Evolutionary conservation across 92 coral and sea anemone genomes (phyloP), one percentile per base, ranked within the genome.

Genomic region (Scolanthus callimorphus): DNA sequence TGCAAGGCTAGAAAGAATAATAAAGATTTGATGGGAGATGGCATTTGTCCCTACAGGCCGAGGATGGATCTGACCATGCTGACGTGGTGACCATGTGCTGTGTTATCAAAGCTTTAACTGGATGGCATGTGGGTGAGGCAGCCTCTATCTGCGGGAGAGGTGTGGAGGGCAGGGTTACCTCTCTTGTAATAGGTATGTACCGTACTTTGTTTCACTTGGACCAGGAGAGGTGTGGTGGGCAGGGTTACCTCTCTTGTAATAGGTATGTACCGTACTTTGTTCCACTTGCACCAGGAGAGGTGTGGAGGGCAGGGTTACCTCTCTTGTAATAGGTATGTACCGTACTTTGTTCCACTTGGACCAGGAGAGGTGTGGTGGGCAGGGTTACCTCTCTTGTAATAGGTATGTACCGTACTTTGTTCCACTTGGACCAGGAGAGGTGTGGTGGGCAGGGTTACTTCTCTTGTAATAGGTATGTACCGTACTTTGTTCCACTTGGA

Each of bases 151-250:
- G 88, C 67, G 96, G n/a, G 96, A 89, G 60, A 81, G 96, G 55
- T 84, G 91, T 55, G 96, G 96, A 1, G 96, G 96, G 17, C 96
- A 89, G 66, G 96, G 96, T 9, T 89, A 79, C 62, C 85, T 89
- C 27, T 89, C 96, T 25, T 89, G 96, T 26, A 89, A 89, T 78
- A 71, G 78, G n/a, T n/a, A n/a, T n/a, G n/a, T n/a, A n/a, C n/a
- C n/a, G n/a, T n/a, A n/a, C n/a, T n/a, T n/a, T n/a, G n/a, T n/a
- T n/a, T n/a, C n/a, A n/a, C 46, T 75, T 74, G 13, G 66, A 84
- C 64, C 67, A 91, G n/a, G 96, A 89, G 60, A 81, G 96, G 55
- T 84, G 91, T 55, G 96, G 96, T 0, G 96, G 96, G 17, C 96
- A 89, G 66, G 96, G 96, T 9, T 89, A 79, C 62, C 85, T 89